Percentiles rank a stretch among this genome's conserved stretches.
These are phyloP conservation scores for Odontophorus gujanensis DNA, from an alignment of 2,113 vertebrate species.

Conservation along the genomic window DNA sequence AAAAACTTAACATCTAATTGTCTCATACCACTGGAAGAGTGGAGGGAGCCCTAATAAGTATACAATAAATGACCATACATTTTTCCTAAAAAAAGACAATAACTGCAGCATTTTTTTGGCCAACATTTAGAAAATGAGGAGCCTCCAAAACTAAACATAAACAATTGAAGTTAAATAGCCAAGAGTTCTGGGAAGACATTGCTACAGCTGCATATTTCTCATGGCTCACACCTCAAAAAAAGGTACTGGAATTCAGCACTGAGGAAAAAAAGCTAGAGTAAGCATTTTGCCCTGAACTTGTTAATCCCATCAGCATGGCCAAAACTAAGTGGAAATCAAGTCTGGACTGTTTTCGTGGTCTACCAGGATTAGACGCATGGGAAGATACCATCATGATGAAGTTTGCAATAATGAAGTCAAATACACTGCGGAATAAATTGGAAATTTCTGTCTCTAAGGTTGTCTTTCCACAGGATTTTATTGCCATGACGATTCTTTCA, in stretches of 20 bases:
- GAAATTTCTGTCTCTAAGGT: background rate
- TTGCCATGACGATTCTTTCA: background rate
- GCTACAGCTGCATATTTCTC: background rate
- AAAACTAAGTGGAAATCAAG: background rate
- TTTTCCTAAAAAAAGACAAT: background rate
- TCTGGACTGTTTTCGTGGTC: background rate
- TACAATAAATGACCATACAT: background rate
- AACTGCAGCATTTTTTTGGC: background rate
- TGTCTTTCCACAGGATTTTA: background rate
- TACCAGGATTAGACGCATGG: accelerated
- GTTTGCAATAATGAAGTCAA: background rate
- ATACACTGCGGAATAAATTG: background rate
- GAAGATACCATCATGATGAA: background rate
- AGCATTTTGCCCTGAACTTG: background rate
- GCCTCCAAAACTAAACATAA: background rate
- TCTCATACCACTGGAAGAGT: background rate
- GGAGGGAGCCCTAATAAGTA: background rate
- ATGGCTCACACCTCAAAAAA: background rate
- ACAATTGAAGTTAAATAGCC: background rate
- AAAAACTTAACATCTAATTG: background rate
- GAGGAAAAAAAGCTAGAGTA: background rate
- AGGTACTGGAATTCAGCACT: accelerated
- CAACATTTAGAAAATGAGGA: background rate
- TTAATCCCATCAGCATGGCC: background rate
- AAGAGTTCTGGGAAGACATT: background rate